Percentiles rank a stretch among this genome's conserved stretches.
These are phyloP conservation scores for Apamea crenata DNA, from an alignment of 2,888 invertebrate species.

Conservation along the genomic window DNA sequence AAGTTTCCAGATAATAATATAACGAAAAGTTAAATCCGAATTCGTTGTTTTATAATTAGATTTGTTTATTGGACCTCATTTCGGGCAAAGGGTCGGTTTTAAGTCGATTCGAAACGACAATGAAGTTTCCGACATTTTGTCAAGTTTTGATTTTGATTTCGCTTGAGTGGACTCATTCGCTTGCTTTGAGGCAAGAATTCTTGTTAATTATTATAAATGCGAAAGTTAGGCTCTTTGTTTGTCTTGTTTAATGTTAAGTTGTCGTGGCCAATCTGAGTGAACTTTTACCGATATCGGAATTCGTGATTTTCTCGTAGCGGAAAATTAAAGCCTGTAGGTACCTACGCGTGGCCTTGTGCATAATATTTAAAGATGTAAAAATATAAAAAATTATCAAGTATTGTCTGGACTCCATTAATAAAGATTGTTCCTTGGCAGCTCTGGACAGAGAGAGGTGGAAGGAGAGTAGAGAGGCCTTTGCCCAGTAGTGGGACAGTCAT, in stretches of 20 bases:
- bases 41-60: conserved; percentile 60
- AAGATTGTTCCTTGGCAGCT: no score
- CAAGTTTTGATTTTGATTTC: conserved; percentile 32
- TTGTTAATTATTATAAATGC: conserved; percentile 40
- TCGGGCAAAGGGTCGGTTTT: conserved; percentile 51
- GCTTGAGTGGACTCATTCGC: conserved; percentile 32
- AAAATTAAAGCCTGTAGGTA: not conserved
- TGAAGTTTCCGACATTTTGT: conserved; percentile 50
- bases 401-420: no score
- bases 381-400: not conserved
- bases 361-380: not conserved
- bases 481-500: no score
- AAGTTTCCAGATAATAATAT: conserved; percentile 57
- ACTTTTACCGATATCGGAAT: not conserved
- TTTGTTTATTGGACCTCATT: conserved; percentile 63
- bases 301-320: not conserved
- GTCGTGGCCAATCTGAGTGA: no score
- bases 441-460: no score
- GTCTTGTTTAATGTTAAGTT: conserved; percentile 14
- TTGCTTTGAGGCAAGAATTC: conserved; percentile 31
- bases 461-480: no score
- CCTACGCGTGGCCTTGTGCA: not conserved
- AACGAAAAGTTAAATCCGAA: conserved; percentile 64
- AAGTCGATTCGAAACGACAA: conserved; percentile 41
- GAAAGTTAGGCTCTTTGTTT: conserved; percentile 38